These are phyloP conservation scores for Drosophila eugracilis DNA, from an alignment of 1,140 invertebrate species.

Conservation along the genomic window DNA sequence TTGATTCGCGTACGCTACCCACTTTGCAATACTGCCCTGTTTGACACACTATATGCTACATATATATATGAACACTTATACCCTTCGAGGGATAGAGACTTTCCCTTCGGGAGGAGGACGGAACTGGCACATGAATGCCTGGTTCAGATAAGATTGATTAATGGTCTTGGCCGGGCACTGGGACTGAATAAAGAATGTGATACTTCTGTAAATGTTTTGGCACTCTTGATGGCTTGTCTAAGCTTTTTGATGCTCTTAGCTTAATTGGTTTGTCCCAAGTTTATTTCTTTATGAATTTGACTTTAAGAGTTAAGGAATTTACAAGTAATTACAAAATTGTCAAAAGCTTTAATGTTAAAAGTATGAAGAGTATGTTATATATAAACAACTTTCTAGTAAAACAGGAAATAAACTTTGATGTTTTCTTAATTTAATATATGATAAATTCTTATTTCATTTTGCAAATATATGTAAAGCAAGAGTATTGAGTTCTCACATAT, in stretches of 20 bases:
- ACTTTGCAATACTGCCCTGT: constrained; percentile 1
- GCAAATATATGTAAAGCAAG: background rate
- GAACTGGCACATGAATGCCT: constrained; percentile 20
- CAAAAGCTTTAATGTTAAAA: no score
- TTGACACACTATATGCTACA: constrained; percentile 8
- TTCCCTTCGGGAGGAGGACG: constrained; percentile 8
- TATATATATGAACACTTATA: background rate
- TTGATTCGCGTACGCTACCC: constrained; percentile 31
- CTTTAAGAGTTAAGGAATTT: background rate
- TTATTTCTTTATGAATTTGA: background rate
- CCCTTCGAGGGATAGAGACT: constrained; percentile 6
- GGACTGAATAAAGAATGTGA: constrained; percentile 10
- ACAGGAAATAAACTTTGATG: no score
- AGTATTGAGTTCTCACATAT: no score
- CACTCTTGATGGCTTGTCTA: constrained; percentile 2
- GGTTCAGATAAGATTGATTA: constrained; percentile 35
- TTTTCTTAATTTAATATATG: no score
- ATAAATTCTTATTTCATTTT: no score
- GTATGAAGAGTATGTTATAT: no score
- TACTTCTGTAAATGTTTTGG: constrained; percentile 8
- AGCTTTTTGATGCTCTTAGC: constrained; percentile 1
- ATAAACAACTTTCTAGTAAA: no score
- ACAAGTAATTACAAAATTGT: no score
- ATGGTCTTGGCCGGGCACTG: constrained; percentile 13
- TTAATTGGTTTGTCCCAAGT: background rate